phyloP scores from a whole-genome alignment of 2,888 invertebrate genomes.

The Cantharis rustica region DNA sequence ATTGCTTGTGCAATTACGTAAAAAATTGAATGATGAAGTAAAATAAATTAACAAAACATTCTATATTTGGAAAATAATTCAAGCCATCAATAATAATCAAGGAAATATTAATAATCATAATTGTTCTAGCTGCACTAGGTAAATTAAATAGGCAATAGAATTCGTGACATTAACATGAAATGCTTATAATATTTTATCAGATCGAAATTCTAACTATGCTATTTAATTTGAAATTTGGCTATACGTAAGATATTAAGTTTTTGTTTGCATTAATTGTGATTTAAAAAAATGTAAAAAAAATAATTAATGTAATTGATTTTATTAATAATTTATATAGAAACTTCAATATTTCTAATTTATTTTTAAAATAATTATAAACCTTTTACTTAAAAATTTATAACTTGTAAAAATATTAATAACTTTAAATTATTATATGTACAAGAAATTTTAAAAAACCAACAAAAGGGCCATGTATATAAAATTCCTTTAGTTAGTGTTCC shows the following conservation, averaged over 20 bases:
- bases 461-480: slow-evolving; percentile 29
- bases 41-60: neutral
- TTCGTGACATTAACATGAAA: slow-evolving; percentile 13
- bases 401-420: neutral
- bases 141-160: slow-evolving; percentile 9
- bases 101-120: slow-evolving; percentile 9
- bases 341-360: too few species aligned
- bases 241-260: neutral
- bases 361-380: too few species aligned
- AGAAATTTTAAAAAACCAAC: slow-evolving; percentile 23
- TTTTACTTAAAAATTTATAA: too few species aligned
- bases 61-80: neutral
- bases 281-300: too few species aligned
- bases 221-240: slow-evolving; percentile 1
- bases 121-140: slow-evolving; percentile 6
- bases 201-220: neutral
- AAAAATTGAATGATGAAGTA: neutral
- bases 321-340: neutral
- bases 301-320: neutral
- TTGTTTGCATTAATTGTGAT: neutral
- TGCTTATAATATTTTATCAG: slow-evolving; percentile 8
- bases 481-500: slow-evolving; percentile 32
- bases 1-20: neutral
- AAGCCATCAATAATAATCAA: slow-evolving; percentile 11
- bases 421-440: neutral